Evolutionary conservation across 2,888 invertebrate genomes (phyloP), one percentile per base, ranked within the genome.

Genomic region (Eupithecia subfuscata): DNA sequence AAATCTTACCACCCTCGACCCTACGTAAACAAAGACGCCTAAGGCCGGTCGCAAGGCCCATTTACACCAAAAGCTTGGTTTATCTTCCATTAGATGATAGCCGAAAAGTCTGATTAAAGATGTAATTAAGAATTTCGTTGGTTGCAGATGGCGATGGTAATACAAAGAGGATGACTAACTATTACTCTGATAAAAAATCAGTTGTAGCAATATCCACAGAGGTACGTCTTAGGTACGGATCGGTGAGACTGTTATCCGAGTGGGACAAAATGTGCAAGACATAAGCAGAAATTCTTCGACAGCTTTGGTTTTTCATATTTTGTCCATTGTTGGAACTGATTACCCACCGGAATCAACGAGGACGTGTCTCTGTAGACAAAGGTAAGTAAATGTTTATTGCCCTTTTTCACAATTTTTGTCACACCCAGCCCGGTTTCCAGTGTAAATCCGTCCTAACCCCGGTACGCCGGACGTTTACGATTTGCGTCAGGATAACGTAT

Each of bases 401-500:
- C 60, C 11, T 11, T 56, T 60, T 60, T 60, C 12, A 12, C 5
- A 0, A 3, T 11, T 60, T 56, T 60, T 25, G 14, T 25, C 25
- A 2, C 60, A 60, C 18, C 0, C 18, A 18, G 45, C 30, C 56
- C 70, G 37, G 76, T 34, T 71, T 64, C 43, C 34, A 30, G 52
- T 73, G 76, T 69, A 64, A 76, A 71, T 64, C 68, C 22, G 25
- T 43, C 52, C 48, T 45, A 56, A 73, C 70, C 71, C 69, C 82
- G 82, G 83, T 84, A 82, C 86, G 78, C 82, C 75, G 86, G 92
- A 93, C 91, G 83, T 94, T 94, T 93, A 94, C 93, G 94, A 93
- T 92, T 91, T 88, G 87, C 88, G 87, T 89, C 90, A 75, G 77
- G 68, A 71, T 88, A 87, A 86, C 90, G 90, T 91, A 91, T 92